A percentile compares a stretch with the other conserved stretches of the same genome.
Evolutionary conservation across 2,888 invertebrate species (phyloP).

Genomic region (Temnothorax rugatulus): DNA sequence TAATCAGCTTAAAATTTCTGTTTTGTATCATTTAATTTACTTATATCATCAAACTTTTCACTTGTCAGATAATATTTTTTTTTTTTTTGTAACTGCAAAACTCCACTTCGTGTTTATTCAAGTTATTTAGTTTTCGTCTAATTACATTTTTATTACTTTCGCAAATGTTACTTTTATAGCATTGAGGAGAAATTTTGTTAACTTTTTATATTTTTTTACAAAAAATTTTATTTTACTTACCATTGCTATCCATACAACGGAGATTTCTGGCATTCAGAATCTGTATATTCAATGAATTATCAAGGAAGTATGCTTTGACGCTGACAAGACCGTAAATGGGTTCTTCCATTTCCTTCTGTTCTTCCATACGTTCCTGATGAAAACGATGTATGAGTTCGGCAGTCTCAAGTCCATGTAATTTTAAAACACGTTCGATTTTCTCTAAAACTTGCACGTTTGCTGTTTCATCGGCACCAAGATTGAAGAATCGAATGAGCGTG

Average conservation of each 20-base stretch:
- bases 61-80: neutral
- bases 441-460: slow-evolving; percentile 89
- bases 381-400: slow-evolving; percentile 95
- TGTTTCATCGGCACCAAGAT: slow-evolving; percentile 89
- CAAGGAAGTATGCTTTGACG: slow-evolving; percentile 91
- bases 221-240: slow-evolving; percentile 85
- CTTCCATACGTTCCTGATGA: slow-evolving; percentile 89
- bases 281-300: slow-evolving; percentile 92
- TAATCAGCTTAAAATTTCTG: neutral
- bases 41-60: neutral
- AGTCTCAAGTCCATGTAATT: slow-evolving; percentile 96
- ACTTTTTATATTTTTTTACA: neutral
- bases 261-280: slow-evolving; percentile 96
- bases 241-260: slow-evolving; percentile 95
- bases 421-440: slow-evolving; percentile 91
- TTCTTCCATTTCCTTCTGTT: slow-evolving; percentile 89
- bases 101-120: neutral
- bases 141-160: neutral
- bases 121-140: neutral
- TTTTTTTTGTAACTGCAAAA: neutral
- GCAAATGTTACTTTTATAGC: neutral
- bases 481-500: slow-evolving; percentile 96
- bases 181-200: neutral
- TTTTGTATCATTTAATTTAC: neutral
- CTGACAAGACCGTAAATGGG: slow-evolving; percentile 93